These are phyloP conservation scores for Mythimna loreyi DNA, from an alignment of 2,888 invertebrate genomes.

Conservation along the genomic window DNA sequence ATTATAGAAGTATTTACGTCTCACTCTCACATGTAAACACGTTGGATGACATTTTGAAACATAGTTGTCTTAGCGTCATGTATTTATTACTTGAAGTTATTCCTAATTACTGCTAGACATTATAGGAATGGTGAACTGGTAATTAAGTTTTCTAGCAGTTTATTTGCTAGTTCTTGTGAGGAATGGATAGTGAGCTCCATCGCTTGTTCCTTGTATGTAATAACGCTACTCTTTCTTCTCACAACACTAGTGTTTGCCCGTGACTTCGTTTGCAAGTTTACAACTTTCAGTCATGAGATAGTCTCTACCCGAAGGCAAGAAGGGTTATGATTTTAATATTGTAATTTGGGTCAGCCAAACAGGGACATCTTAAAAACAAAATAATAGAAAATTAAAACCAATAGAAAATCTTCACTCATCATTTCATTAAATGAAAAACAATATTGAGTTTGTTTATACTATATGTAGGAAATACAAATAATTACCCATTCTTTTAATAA, in stretches of 20 bases:
- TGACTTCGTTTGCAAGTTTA: background rate
- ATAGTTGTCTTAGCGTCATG: conserved; percentile 52
- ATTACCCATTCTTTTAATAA: too few species aligned
- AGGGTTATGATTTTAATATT: background rate
- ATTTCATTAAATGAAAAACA: too few species aligned
- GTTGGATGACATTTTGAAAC: conserved; percentile 60
- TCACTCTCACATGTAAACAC: conserved; percentile 70
- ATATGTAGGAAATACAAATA: too few species aligned
- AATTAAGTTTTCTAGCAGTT: conserved; percentile 56
- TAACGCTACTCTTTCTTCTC: conserved; percentile 14
- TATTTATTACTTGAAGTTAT: conserved; percentile 64
- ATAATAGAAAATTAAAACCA: too few species aligned
- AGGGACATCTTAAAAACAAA: too few species aligned
- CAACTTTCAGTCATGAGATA: background rate
- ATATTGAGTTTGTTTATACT: too few species aligned
- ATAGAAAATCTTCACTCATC: too few species aligned
- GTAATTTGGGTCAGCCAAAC: too few species aligned
- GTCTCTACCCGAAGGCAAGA: too few species aligned
- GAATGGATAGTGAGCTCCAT: conserved; percentile 27
- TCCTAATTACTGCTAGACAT: conserved; percentile 58
- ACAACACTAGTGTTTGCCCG: background rate
- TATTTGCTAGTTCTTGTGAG: conserved; percentile 21
- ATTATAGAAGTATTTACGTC: conserved; percentile 69
- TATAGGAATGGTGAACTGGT: conserved; percentile 49
- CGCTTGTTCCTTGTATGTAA: conserved; percentile 33